Percentiles rank a stretch among this genome's conserved stretches.
phyloP scores from a whole-genome alignment of 2,888 invertebrate genomes.

The Apodemia mormo region DNA sequence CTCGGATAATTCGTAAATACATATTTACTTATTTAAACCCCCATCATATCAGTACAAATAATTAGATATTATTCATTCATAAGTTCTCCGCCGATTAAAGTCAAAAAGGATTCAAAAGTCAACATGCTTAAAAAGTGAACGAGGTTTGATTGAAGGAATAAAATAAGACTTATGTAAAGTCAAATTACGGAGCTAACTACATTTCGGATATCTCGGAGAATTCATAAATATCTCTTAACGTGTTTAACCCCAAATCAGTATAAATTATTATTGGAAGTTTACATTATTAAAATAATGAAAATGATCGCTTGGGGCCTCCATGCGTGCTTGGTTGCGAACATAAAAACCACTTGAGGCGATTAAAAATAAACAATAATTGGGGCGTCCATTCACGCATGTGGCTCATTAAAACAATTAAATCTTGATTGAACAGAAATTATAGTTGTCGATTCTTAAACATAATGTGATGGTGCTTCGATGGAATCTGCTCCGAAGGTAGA shows the following conservation, averaged over 20 bases:
- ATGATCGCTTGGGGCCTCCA: conserved; percentile 76
- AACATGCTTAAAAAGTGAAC: conserved; percentile 12
- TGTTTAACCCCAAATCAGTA: conserved; percentile 81
- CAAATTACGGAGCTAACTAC: conserved; percentile 70
- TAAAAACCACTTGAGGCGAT: conserved; percentile 80
- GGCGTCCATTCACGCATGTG: conserved; percentile 81
- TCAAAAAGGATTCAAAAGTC: conserved; percentile 6
- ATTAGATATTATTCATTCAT: conserved; percentile 46
- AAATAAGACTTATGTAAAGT: conserved; percentile 56
- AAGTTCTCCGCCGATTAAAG: neutral
- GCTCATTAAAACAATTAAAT: conserved; percentile 83
- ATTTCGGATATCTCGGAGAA: conserved; percentile 50
- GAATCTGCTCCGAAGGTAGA: conserved; percentile 78
- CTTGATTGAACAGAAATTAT: conserved; percentile 82
- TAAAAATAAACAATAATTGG: conserved; percentile 83
- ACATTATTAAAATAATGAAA: conserved; percentile 83
- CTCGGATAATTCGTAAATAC: conserved; percentile 46
- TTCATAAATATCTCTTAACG: conserved; percentile 62
- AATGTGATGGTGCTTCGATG: conserved; percentile 73
- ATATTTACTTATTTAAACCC: conserved; percentile 80
- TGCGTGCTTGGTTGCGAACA: conserved; percentile 79
- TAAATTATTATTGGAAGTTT: conserved; percentile 82
- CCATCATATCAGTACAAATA: too few relatives aligned
- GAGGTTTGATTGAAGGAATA: conserved; percentile 44
- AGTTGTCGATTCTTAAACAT: conserved; percentile 81